These are phyloP conservation scores for Cololabis saira DNA, from an alignment of 2,113 vertebrate genomes.

Conservation along the genomic window DNA sequence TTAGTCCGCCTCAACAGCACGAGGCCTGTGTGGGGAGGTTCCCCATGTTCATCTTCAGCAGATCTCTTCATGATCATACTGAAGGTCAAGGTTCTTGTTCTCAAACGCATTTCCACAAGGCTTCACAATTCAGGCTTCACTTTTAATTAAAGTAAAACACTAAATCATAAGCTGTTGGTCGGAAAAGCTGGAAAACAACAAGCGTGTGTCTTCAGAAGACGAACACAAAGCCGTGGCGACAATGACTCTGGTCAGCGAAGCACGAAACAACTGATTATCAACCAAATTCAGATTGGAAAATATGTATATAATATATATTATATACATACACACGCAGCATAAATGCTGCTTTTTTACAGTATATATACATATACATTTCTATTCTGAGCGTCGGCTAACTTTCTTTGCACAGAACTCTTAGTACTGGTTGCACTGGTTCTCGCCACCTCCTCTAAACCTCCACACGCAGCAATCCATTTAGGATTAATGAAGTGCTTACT, in stretches of 20 bases:
- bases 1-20: slow-evolving; percentile 73
- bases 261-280: background rate
- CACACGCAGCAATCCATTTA: slow-evolving; percentile 70
- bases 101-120: slow-evolving; percentile 6
- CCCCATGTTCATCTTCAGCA: slow-evolving; percentile 40
- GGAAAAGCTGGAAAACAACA: slow-evolving; percentile 4
- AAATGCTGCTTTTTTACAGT: too few relatives aligned
- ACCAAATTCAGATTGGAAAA: background rate
- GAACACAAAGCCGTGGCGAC: background rate
- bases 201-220: background rate
- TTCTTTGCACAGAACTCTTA: slow-evolving; percentile 36
- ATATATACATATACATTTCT: background rate
- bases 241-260: background rate
- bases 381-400: slow-evolving; percentile 6
- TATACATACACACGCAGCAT: too few relatives aligned
- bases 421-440: slow-evolving; percentile 15
- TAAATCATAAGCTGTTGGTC: background rate
- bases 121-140: slow-evolving; percentile 8
- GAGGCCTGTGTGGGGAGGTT: slow-evolving; percentile 50
- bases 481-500: slow-evolving; percentile 86
- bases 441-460: slow-evolving; percentile 60
- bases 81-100: slow-evolving; percentile 30
- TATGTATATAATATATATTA: too few relatives aligned
- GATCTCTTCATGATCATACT: slow-evolving; percentile 12
- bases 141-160: slow-evolving; percentile 25